A percentile compares a stretch with the other conserved stretches of the same genome.
Conservation (phyloP, 1,140 invertebrate genomes). For the Ips typographus region DNA sequence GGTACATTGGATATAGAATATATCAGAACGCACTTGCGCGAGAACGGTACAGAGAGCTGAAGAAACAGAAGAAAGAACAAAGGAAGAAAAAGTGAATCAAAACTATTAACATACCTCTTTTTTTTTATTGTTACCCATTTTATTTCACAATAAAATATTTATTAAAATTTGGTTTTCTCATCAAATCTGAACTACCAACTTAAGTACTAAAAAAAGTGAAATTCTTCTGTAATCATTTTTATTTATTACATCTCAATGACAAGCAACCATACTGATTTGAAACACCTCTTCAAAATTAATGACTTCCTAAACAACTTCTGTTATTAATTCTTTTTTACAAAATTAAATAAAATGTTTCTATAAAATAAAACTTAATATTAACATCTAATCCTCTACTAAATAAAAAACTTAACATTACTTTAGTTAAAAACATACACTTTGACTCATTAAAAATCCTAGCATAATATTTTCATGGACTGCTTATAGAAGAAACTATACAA, state of each 20-base stretch:
- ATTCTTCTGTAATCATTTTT: neutral
- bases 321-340: too few relatives aligned
- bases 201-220: neutral
- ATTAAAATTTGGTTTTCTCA: neutral
- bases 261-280: neutral
- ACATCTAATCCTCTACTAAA: too few relatives aligned
- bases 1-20: slow-evolving; percentile 80
- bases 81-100: slow-evolving; percentile 59
- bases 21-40: slow-evolving; percentile 75
- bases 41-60: slow-evolving; percentile 70
- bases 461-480: too few relatives aligned
- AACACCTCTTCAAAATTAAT: neutral
- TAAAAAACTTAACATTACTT: too few relatives aligned
- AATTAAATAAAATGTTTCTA: too few relatives aligned
- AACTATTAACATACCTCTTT: neutral
- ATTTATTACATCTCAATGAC: neutral
- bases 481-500: too few relatives aligned
- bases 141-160: neutral
- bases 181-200: neutral
- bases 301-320: too few relatives aligned
- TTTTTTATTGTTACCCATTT: neutral
- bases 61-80: slow-evolving; percentile 65
- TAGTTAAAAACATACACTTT: too few relatives aligned
- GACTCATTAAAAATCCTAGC: too few relatives aligned
- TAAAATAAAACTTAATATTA: too few relatives aligned